Evolutionary conservation across 2,888 invertebrate species (phyloP), one percentile per base, ranked within the genome.

Genomic region (Hypercompe scribonia): DNA sequence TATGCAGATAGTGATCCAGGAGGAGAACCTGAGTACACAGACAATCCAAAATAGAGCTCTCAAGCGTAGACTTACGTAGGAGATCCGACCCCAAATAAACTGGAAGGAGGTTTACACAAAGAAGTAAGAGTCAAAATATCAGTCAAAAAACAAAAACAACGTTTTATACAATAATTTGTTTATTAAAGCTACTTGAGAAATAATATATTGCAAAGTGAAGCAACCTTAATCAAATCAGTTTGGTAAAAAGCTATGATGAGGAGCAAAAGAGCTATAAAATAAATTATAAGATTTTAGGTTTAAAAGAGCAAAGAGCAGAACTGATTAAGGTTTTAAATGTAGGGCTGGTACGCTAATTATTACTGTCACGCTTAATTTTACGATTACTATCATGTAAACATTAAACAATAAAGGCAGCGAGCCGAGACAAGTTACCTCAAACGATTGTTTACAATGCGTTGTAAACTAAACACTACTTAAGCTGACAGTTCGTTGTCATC

Each of bases 401-500:
- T 86, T 86, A 88, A 92, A 93, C 92, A 94, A 93, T 93, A 90
- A 90, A 90, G 87, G 89, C 88, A 89, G 84, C 81, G 86, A 88
- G 88, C 87, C 89, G 89, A 88, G 88, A 88, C 90, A 89, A 91
- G 88, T 89, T 88, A 89, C 88, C 92, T 86, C 93, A 92, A 91
- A 91, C 91, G 87, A 93, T 91, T 94, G 93, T 94, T 94, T 94
- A 92, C 90, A 88, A 83, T 86, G 83, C 87, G 88, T 87, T 90
- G 88, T 91, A 91, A 92, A 93, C 94, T 92, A 94, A 94, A 93
- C 91, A 93, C 93, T 94, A 93, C 92, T 94, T 94, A 94, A 91
- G 90, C 91, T 91, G 95, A 94, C 95, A 95, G 93, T 91, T 89
- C 86, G 89, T 92, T 95, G 95, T 94, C 95, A 93, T 91, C 91